Base-by-base conservation (phyloP, 1,140 invertebrate genomes). In the Aradophagus sp. region DNA sequence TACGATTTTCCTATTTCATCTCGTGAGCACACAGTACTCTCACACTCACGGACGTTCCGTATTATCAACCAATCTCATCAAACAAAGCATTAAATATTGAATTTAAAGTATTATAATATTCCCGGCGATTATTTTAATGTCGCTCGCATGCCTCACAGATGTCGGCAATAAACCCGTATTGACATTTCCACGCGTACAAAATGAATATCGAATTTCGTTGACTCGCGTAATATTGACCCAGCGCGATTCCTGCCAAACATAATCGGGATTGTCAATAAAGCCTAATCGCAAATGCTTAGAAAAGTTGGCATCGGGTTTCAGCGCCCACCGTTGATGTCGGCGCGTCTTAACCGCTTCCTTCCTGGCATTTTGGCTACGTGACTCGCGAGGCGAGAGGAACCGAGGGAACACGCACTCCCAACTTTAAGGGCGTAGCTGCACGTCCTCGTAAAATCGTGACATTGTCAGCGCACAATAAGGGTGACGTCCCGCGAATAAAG, bases 371-470 rank as follows among this genome's bases (percentile, higher is more conserved):
- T 14, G 2, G 14, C 48, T 41, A 69, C 52, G 71, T 61, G 59
- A 44, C 17, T 35, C 48, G 31, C 11, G 48, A 44, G 38, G 27
- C 10, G 3, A 5, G 27, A 50, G 14, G 17, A 29, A 16, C 0
- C 20, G 17, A 19, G 47, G 45, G 39, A 61, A 53, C 45, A 41
- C 50, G 47, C 68, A 55, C 61, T 58, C 17, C 29, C 26, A 53
- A 72, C 62, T 73, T 66, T 58, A 62, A 73, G 69, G 69, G 56
- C 62, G 69, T 58, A 36, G 62, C 44, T 39, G 56, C 69, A 73
- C 69, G 69, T 73, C 48, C 61, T 56, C 62, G 56, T 62, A 62
- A 73, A 73, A 73, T 73, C 69, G 47, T 73, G 69, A 73, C 69
- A 73, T 73, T 67, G 69, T 62, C 69, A 36, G 10, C 62, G 62